A percentile compares a stretch with the other conserved stretches of the same genome.
phyloP scores from a whole-genome alignment of 2,113 vertebrate species.

The Fregata magnificens region DNA sequence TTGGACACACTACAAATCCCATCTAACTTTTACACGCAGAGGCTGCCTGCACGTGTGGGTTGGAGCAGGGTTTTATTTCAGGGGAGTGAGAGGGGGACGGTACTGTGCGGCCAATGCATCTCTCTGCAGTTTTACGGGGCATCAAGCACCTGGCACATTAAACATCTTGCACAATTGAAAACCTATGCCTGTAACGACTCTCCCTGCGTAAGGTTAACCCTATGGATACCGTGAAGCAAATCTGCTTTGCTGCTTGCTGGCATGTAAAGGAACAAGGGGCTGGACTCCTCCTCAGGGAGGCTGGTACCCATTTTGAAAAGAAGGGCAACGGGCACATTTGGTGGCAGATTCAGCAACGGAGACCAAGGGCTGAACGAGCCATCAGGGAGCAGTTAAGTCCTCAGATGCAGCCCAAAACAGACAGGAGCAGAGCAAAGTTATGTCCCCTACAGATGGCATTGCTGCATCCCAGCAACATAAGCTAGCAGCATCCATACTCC shows the following conservation, averaged over 20 bases:
- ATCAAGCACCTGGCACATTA: slow-evolving; percentile 4
- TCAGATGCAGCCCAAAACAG: background rate
- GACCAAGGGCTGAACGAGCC: background rate
- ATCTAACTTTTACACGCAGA: background rate
- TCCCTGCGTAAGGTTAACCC: background rate
- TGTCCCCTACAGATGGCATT: fast-evolving
- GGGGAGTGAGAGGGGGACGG: background rate
- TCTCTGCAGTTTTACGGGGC: background rate
- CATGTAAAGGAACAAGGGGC: background rate
- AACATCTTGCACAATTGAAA: background rate
- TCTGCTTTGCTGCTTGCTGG: background rate
- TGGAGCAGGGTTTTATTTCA: background rate
- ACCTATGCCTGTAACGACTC: background rate
- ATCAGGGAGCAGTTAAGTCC: background rate
- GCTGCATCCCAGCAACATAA: background rate
- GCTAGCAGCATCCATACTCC: background rate
- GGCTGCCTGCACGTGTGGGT: background rate
- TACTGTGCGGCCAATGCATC: background rate
- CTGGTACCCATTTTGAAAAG: background rate
- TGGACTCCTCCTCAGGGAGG: background rate
- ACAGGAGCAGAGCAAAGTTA: background rate
- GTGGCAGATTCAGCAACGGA: background rate
- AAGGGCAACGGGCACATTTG: background rate
- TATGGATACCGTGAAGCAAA: background rate
- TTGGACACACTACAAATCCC: background rate